These are phyloP conservation scores for Ariopsis seemanni DNA, from an alignment of 2,113 vertebrate genomes.

Conservation along the genomic window DNA sequence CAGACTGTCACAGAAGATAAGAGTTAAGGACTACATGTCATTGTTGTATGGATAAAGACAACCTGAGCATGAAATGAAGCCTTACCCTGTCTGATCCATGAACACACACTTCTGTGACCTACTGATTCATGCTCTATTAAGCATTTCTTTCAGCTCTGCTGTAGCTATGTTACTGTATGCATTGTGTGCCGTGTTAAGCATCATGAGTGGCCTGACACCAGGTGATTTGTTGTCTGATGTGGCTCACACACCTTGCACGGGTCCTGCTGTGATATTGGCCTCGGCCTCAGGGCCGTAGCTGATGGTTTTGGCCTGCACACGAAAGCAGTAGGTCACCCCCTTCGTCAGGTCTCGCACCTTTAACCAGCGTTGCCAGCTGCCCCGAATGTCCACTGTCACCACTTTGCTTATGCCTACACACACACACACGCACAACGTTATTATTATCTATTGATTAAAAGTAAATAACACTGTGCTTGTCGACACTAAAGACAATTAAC, in stretches of 20 bases:
- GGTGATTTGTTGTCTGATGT: constrained; percentile 34
- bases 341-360: constrained; percentile 89
- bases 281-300: constrained; percentile 82
- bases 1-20: background rate
- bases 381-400: constrained; percentile 91
- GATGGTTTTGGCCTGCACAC: constrained; percentile 87
- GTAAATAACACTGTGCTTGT: constrained; percentile 31
- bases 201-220: background rate
- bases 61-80: constrained; percentile 22
- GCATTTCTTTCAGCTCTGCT: constrained; percentile 39
- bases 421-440: background rate
- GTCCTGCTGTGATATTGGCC: constrained; percentile 87
- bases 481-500: constrained; percentile 27
- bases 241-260: constrained; percentile 80
- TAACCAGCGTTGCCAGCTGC: constrained; percentile 90
- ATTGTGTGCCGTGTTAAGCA: constrained; percentile 33
- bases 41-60: constrained; percentile 2
- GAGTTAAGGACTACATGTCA: background rate
- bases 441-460: constrained; percentile 26
- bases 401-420: constrained; percentile 89
- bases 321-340: constrained; percentile 85
- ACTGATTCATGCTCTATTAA: constrained; percentile 48
- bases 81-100: background rate
- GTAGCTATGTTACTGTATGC: constrained; percentile 21
- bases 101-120: constrained; percentile 32